Conservation (phyloP, 2,888 invertebrate genomes). For the Fragum whitleyi region DNA sequence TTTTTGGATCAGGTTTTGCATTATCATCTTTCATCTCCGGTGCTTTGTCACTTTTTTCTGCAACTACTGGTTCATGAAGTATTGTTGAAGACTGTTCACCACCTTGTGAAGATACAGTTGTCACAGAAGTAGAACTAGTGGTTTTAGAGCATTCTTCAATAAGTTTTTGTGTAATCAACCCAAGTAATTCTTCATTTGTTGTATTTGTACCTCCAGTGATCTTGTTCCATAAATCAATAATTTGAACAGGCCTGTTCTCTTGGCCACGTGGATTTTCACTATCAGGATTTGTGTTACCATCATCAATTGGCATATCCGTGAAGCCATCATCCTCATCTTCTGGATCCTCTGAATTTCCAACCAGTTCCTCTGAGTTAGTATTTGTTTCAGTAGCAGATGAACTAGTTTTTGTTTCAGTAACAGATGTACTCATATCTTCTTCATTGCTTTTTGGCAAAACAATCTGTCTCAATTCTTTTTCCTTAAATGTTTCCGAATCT, state of each 20-base stretch:
- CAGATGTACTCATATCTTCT: neutral
- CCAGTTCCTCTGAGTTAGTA: no score
- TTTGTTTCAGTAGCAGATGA: no score
- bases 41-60: no score
- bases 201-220: conserved; percentile 36
- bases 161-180: conserved; percentile 38
- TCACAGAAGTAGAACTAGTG: neutral
- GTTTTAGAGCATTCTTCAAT: conserved; percentile 16
- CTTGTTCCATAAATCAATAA: conserved; percentile 43
- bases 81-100: no score
- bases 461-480: neutral
- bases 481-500: neutral
- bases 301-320: neutral
- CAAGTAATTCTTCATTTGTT: conserved; percentile 48
- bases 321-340: no score
- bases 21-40: no score
- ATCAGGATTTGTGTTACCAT: neutral
- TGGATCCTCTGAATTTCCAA: no score
- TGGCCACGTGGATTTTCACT: neutral
- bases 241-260: conserved; percentile 21
- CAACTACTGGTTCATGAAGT: no score
- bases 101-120: neutral
- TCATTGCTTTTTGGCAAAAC: neutral
- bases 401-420: no score
- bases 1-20: no score